Conservation (phyloP, 2,888 invertebrate genomes). For the Boloria selene region DNA sequence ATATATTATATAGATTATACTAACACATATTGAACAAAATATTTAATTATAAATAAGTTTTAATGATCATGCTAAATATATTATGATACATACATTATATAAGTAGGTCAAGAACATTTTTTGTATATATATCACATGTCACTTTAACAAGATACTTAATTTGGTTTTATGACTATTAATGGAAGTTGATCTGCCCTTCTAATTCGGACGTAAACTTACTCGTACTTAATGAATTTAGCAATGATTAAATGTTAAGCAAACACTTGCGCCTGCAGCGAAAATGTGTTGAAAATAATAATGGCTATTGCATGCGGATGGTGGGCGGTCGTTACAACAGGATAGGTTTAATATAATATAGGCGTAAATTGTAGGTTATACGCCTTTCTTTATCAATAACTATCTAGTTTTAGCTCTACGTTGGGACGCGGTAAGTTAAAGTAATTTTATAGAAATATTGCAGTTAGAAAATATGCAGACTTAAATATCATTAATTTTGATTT, state of each 20-base stretch:
- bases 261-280: constrained; percentile 28
- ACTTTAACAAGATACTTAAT: too few species aligned
- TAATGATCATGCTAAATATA: too few species aligned
- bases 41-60: too few species aligned
- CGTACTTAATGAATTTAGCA: constrained; percentile 10
- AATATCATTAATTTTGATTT: too few species aligned
- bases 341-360: constrained; percentile 36
- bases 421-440: constrained; percentile 13
- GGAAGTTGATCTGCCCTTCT: constrained; percentile 1
- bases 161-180: background rate
- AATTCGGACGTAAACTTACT: constrained; percentile 1
- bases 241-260: constrained; percentile 21
- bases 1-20: too few species aligned
- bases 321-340: constrained; percentile 37
- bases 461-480: too few species aligned
- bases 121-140: too few species aligned
- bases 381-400: constrained; percentile 39
- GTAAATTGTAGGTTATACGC: constrained; percentile 39
- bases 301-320: constrained; percentile 37
- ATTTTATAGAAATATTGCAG: too few species aligned
- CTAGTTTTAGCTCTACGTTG: constrained; percentile 26
- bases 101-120: too few species aligned
- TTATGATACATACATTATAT: too few species aligned
- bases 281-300: constrained; percentile 36
- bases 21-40: too few species aligned